Base-by-base conservation (phyloP, 2,888 invertebrate genomes). In the Philaethria dido region DNA sequence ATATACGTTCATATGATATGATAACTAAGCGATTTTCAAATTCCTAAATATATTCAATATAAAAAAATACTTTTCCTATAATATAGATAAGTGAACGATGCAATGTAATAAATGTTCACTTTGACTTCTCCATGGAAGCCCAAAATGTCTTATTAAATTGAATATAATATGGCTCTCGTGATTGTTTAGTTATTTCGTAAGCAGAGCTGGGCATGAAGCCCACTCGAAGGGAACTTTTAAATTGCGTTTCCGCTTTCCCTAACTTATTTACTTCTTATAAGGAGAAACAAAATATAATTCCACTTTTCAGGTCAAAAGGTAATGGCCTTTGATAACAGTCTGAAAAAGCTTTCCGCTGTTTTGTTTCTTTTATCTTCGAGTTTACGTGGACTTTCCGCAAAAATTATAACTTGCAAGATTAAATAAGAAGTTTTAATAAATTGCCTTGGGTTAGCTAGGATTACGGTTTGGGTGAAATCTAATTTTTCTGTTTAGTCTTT, bases 341-440 rank as follows among this genome's bases (percentile, higher is more conserved):
- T 86, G 89, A 88, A 86, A 90, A 91, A 92, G 92, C 91, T 92
- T 91, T 92, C 90, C 90, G 89, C 87, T 92, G 91, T 90, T 92
- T 89, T 89, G 89, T 89, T 91, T 88, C 87, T 85, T 89, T 89
- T 90, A 88, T 89, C 88, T 86, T 80, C 78, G 84, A 90, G 86
- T 89, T 89, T 87, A 79, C 83, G 83, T 85, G 81, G 89, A 88
- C 85, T 88, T 80, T 81, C 84, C 87, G 84, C 86, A 88, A 86
- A 89, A 91, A 91, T 89, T 89, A 89, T 89, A 90, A 91, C 88
- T 89, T 89, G 82, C 74, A 74, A 89, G 88, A 89, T 89, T 89
- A 89, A 88, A 88, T 90, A 87, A 86, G 82, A 89, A 90, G 83
- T 90, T 89, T 88, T 87, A 88, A 90, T 88, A 89, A 89, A 91